Conservation (phyloP, 2,113 vertebrate genomes). For the Paralichthys olivaceus region DNA sequence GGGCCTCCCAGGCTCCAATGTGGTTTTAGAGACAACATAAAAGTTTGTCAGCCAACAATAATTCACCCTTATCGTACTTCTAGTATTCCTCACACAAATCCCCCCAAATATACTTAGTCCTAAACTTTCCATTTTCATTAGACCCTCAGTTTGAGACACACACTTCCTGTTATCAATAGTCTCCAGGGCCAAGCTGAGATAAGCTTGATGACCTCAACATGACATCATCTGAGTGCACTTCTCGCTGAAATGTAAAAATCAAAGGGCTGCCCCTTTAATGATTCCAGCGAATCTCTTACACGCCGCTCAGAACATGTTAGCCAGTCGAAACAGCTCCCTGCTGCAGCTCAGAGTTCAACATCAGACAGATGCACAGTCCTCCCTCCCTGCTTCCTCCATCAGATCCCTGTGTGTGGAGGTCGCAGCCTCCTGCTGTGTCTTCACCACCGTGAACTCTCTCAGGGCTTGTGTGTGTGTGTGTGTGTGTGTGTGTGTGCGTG, state of each 20-base stretch:
- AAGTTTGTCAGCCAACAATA: too few relatives aligned
- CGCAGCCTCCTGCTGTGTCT: conserved; percentile 32
- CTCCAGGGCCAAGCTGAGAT: neutral
- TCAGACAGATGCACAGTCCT: conserved; percentile 15
- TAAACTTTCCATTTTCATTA: too few relatives aligned
- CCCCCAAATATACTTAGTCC: too few relatives aligned
- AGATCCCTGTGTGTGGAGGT: conserved; percentile 32
- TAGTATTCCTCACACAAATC: too few relatives aligned
- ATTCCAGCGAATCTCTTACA: neutral
- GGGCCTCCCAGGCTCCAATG: too few relatives aligned
- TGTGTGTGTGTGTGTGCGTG: conserved; percentile 9
- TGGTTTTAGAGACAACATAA: too few relatives aligned
- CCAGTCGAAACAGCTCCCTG: neutral
- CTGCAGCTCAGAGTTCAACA: conserved; percentile 37
- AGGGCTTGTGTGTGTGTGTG: conserved; percentile 7
- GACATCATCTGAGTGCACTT: neutral
- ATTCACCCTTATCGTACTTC: too few relatives aligned
- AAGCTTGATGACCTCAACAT: neutral
- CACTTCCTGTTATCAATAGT: neutral
- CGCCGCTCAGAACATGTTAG: neutral
- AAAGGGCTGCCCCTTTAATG: neutral
- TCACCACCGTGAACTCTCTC: conserved; percentile 40
- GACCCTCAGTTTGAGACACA: too few relatives aligned
- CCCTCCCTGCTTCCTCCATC: conserved; percentile 17
- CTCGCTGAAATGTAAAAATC: neutral